Conservation (phyloP, 1,140 invertebrate genomes). For the Schmidtea mediterranea region DNA sequence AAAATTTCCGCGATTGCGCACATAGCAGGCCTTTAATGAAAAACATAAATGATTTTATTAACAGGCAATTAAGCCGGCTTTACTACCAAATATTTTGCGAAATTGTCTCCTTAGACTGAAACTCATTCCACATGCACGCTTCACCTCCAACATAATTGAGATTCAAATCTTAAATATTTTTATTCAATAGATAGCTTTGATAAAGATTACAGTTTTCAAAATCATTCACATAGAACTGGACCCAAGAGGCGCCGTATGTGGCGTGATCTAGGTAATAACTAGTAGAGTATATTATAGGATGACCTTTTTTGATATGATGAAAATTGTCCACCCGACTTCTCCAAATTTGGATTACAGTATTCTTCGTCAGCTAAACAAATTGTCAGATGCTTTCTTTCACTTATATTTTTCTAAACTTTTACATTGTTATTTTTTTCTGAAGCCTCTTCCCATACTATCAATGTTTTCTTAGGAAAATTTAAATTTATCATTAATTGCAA, state of each 20-base stretch:
- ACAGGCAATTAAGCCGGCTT: too few species aligned
- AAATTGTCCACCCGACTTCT: slow-evolving; percentile 17
- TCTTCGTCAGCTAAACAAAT: background rate
- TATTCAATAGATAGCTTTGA: too few species aligned
- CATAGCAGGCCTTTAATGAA: too few species aligned
- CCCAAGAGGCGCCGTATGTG: slow-evolving; percentile 23
- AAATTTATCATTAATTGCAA: too few species aligned
- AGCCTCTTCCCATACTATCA: too few species aligned
- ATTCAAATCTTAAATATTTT: too few species aligned
- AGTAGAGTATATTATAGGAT: slow-evolving; percentile 17
- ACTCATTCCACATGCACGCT: slow-evolving; percentile 20
- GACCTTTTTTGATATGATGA: slow-evolving; percentile 14
- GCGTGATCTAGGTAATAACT: slow-evolving; percentile 23
- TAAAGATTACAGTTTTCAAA: background rate
- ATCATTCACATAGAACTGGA: slow-evolving; percentile 22
- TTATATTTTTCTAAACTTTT: too few species aligned
- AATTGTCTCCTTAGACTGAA: slow-evolving; percentile 3
- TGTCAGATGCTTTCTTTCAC: too few species aligned
- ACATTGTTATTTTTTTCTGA: too few species aligned
- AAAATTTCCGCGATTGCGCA: too few species aligned
- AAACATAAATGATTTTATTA: too few species aligned
- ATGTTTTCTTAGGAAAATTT: too few species aligned
- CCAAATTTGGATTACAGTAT: slow-evolving; percentile 18
- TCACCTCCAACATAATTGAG: slow-evolving; percentile 16
- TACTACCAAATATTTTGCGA: background rate